Evolutionary conservation across 2,797 vertebrate genomes (phyloP), one percentile per base, ranked within the genome.

Genomic region (Margarornis squamiger): DNA sequence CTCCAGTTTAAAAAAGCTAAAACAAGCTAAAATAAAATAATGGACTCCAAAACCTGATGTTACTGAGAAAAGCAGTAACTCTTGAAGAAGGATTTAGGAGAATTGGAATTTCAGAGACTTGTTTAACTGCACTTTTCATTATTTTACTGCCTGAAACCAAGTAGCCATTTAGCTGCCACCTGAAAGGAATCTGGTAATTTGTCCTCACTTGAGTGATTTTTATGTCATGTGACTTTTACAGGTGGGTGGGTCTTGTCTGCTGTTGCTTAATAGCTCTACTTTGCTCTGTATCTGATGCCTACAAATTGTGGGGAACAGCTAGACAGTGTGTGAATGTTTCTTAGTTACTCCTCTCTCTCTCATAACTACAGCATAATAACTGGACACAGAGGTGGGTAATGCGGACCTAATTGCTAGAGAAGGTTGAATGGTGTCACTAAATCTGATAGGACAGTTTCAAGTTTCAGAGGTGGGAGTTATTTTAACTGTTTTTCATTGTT

Each of bases 351-450:
- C 6, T 10, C 6, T 30, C 43, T 52, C 14, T 20, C n/a, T 76
- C 39, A 19, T 10, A 76, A 14, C 12, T n/a, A 3, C 17, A 14
- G 9, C 3, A 0, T 20, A 23, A 18, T 32, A 29, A 58, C 12
- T 26, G 7, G 8, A 27, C 1, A 0, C 2, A 8, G 24, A 61
- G 14, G 19, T 0, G 1, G 10, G 21, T 46, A 71, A 41, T 12
- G 27, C 0, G 0, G 6, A 3, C 6, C 59, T 57, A 8, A 29
- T 52, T 12, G 39, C 12, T 43, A 1, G 1, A 43, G 49, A 34
- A 63, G 8, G 11, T 11, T 22, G 16, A 54, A 32, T 10, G 5
- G 2, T 36, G 1, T 32, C 32, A 18, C 3, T 71, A 30, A 55
- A 52, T 41, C 22, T 74, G 41, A 2, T 46, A 38, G 14, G 54